Conservation (phyloP, 92 coral and sea anemone genomes). For the Scolanthus callimorphus region DNA sequence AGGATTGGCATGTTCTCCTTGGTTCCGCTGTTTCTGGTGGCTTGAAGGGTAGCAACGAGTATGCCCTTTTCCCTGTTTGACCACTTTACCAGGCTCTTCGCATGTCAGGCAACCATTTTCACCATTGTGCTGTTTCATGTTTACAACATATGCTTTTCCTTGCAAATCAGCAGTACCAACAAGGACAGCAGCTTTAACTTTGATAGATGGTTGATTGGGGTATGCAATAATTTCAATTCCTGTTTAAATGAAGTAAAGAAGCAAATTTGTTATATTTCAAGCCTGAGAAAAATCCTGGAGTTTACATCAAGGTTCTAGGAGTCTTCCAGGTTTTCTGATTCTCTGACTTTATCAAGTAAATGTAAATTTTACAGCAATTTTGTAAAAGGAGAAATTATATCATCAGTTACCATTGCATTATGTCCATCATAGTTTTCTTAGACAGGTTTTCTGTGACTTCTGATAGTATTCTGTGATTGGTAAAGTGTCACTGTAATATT, state of each 20-base stretch:
- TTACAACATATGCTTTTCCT: slow-evolving; percentile 24
- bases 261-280: not conserved
- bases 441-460: too few species aligned
- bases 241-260: not conserved
- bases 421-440: too few species aligned
- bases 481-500: too few species aligned
- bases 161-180: slow-evolving; percentile 39
- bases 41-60: slow-evolving; percentile 43
- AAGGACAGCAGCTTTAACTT: slow-evolving; percentile 28
- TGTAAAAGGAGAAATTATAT: too few species aligned
- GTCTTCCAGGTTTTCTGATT: too few species aligned
- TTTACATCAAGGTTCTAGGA: too few species aligned
- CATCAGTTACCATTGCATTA: too few species aligned
- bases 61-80: slow-evolving; percentile 46
- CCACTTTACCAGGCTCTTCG: slow-evolving; percentile 40
- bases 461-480: too few species aligned
- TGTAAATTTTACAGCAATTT: too few species aligned
- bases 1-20: slow-evolving; percentile 10
- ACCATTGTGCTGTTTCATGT: slow-evolving; percentile 51
- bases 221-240: not conserved
- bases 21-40: slow-evolving; percentile 5
- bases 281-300: too few species aligned
- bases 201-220: not conserved
- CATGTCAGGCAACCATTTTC: slow-evolving; percentile 43
- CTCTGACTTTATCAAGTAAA: too few species aligned